These are phyloP conservation scores for Yponomeuta plumbellus DNA, from an alignment of 2,888 invertebrate genomes.

Conservation along the genomic window DNA sequence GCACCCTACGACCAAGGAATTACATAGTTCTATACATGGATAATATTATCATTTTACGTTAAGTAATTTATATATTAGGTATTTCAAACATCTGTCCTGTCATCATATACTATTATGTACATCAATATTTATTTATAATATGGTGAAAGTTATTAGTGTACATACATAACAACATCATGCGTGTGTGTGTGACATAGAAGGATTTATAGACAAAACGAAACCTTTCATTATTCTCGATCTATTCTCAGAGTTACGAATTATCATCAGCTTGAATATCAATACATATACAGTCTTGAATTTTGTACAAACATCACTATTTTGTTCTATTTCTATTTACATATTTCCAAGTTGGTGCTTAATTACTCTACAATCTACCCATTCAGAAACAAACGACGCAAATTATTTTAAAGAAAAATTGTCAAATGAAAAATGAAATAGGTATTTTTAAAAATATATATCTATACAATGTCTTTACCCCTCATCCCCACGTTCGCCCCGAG, in stretches of 20 bases:
- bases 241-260: constrained; percentile 15
- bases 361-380: constrained; percentile 56
- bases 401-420: constrained; percentile 16
- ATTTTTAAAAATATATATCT: constrained; percentile 68
- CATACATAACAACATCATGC: constrained; percentile 8
- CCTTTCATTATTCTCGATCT: constrained; percentile 21
- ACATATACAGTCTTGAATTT: constrained; percentile 69
- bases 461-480: constrained; percentile 46
- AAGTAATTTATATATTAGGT: neutral
- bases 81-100: neutral
- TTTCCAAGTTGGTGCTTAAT: constrained; percentile 51
- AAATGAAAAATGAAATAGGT: constrained; percentile 18
- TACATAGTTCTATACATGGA: neutral
- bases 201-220: constrained; percentile 17
- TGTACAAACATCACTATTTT: constrained; percentile 61
- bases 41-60: neutral
- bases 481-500: constrained; percentile 59
- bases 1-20: neutral
- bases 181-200: constrained; percentile 1
- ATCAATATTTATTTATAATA: constrained; percentile 24
- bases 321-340: constrained; percentile 54
- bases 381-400: constrained; percentile 56
- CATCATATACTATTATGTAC: constrained; percentile 7
- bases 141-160: constrained; percentile 22
- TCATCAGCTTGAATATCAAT: constrained; percentile 32